Evolutionary conservation across 2,888 invertebrate genomes (phyloP), one percentile per base, ranked within the genome.

Genomic region (Eremobia ochroleuca): DNA sequence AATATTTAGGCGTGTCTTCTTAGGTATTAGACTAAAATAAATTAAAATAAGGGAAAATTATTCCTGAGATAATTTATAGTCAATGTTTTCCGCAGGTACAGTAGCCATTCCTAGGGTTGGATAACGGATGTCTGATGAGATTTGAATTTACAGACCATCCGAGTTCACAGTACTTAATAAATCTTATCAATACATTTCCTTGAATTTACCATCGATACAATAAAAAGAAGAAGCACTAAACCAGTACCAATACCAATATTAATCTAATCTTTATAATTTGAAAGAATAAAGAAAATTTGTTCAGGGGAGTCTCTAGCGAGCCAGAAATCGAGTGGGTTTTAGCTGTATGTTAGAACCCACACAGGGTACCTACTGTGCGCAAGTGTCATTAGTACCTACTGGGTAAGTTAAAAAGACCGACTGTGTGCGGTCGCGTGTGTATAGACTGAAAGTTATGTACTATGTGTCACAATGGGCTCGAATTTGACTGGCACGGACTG

Each of bases 331-430:
- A 34, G 15, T 64, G 46, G 55, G 46, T 49, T 73, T 64, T 58
- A 64, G 31, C 55, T 34, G n/a, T 80, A 37, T 59, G 25, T 37
- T 81, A 40, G 46, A 37, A 64, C 21, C 81, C 81, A n/a, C n/a
- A n/a, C n/a, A n/a, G n/a, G n/a, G n/a, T n/a, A n/a, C n/a, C n/a
- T n/a, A n/a, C n/a, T n/a, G n/a, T n/a, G 70, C 28, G 61, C 52
- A 69, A n/a, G n/a, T n/a, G n/a, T n/a, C n/a, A n/a, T n/a, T 21
- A 77, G 43, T 43, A 15, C 15, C 52, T 34, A 76, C 58, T 9
- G 18, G 37, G 25, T 46, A 46, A 37, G 55, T 52, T 52, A 52
- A 28, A 52, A 62, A 62, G 28, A 25, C 28, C 25, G 40, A 46
- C 11, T 40, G 49, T 49, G 21, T 80, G 49, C 28, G 40, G 77